Base-by-base conservation (phyloP, 2,888 invertebrate genomes). In the Ophonus ardosiacus region DNA sequence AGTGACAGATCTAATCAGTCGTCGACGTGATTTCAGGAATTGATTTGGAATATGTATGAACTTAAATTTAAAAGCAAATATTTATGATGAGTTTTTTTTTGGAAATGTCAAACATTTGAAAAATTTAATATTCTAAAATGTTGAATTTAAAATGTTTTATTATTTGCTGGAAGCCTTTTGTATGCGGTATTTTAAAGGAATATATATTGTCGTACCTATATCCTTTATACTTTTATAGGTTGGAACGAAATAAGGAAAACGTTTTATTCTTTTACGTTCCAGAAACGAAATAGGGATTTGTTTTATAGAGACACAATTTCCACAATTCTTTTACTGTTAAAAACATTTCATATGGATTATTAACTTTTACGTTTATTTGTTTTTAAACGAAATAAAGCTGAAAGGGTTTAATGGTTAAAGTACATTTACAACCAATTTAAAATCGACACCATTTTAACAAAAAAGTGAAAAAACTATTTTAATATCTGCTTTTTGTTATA, bases 11-110 rank as follows among this genome's bases (percentile, higher is more conserved):
- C 31, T 15, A 21, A 65, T 65, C 31, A 38, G 43, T 13, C 10
- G 43, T 51, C 43, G 13, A 51, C 13, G 43, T 13, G 8, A 51
- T 51, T 51, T 13, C 1, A 13, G 43, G 2, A 51, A 51, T 13
- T 51, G 17, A 59, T 56, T 56, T 56, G 7, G 24, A 38, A 68
- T 68, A n/a, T 68, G 15, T n/a, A 68, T 68, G 68, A 68, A 68
- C 2, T 68, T 24, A 38, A 38, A 65, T 65, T 65, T 68, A n/a
- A n/a, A 68, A 38, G 68, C 6, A 68, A 51, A 51, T 51, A 51
- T 51, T 5, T 10, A 10, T 51, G 43, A 51, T 51, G 43, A 51
- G 13, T 4, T 43, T 43, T 43, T 43, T 40, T 1, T 10, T 43
- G 43, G 7, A 43, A 43, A 10, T 6, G 1, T 43, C 7, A 7